Conservation (phyloP, 2,888 invertebrate species). For the Scaptomyza reducta region DNA sequence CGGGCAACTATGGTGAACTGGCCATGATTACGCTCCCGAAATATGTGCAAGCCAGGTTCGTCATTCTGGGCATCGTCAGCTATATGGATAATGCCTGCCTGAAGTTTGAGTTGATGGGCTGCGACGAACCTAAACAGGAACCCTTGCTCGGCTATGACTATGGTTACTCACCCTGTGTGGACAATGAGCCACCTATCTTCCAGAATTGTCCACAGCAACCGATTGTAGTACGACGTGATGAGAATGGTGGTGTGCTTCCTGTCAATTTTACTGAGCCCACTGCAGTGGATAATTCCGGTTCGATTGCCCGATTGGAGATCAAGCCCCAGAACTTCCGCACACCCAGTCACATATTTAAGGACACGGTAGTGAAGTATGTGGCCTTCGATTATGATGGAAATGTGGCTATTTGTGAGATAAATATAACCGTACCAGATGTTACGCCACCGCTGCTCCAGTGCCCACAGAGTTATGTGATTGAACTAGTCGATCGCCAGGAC, state of each 20-base stretch:
- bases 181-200: constrained; percentile 98
- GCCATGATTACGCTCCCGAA: constrained; percentile 98
- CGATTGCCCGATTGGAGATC: constrained; percentile 95
- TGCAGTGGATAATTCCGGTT: constrained; percentile 97
- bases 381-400: constrained; percentile 99
- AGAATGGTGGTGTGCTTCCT: constrained; percentile 94
- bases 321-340: constrained; percentile 96
- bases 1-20: constrained; percentile 98
- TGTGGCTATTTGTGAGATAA: constrained; percentile 98
- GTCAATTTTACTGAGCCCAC: constrained; percentile 97
- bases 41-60: constrained; percentile 96
- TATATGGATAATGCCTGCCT: constrained; percentile 98
- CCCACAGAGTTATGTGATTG: constrained; percentile 97
- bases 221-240: constrained; percentile 93
- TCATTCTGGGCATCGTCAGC: constrained; percentile 97
- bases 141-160: constrained; percentile 96
- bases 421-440: constrained; percentile 96
- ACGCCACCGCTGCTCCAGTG: constrained; percentile 95
- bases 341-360: constrained; percentile 94
- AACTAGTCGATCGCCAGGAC: constrained; percentile 94
- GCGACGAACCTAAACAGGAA: constrained; percentile 93
- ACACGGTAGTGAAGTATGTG: constrained; percentile 96
- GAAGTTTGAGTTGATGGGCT: constrained; percentile 98
- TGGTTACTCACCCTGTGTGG: constrained; percentile 96
- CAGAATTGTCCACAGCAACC: constrained; percentile 98